These are phyloP conservation scores for Scortum barcoo DNA, from an alignment of 2,113 vertebrate genomes.

Conservation along the genomic window DNA sequence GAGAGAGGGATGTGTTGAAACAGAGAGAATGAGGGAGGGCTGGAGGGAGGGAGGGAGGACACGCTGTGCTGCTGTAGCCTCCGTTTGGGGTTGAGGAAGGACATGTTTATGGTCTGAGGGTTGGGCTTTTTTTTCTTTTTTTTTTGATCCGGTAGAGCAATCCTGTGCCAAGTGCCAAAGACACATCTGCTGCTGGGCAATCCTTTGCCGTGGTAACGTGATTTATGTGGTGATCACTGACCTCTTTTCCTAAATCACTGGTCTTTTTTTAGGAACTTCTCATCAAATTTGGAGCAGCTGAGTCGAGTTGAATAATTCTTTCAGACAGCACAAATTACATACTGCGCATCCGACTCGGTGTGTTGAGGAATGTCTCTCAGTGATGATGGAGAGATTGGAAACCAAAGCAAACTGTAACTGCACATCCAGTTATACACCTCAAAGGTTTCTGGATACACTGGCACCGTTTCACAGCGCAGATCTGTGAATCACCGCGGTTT, in stretches of 20 bases:
- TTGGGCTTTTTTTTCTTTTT: constrained; percentile 60
- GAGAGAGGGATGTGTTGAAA: constrained; percentile 84
- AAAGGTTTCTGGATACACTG: constrained; percentile 60
- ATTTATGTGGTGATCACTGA: constrained; percentile 79
- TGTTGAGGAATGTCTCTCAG: constrained; percentile 72
- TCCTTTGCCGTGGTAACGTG: constrained; percentile 56
- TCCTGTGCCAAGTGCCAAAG: constrained; percentile 67
- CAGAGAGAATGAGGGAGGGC: constrained; percentile 71
- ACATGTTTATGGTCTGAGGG: constrained; percentile 81
- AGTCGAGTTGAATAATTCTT: constrained; percentile 73
- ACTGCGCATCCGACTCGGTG: constrained; percentile 65
- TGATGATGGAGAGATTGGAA: constrained; percentile 76
- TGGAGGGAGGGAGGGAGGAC: constrained; percentile 51
- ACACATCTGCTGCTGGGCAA: constrained; percentile 78
- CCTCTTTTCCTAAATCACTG: constrained; percentile 67
- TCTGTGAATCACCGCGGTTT: constrained; percentile 65
- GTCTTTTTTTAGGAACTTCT: constrained; percentile 75
- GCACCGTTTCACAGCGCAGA: constrained; percentile 60
- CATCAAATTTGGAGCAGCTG: constrained; percentile 67
- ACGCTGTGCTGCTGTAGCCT: constrained; percentile 61
- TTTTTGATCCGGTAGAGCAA: constrained; percentile 60
- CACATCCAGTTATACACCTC: constrained; percentile 54
- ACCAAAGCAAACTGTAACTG: constrained; percentile 65
- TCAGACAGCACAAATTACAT: constrained; percentile 78
- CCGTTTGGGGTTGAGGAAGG: constrained; percentile 78